Evolutionary conservation across 1,140 invertebrate genomes (phyloP), one percentile per base, ranked within the genome.

Genomic region (Tetragonula clypearis): DNA sequence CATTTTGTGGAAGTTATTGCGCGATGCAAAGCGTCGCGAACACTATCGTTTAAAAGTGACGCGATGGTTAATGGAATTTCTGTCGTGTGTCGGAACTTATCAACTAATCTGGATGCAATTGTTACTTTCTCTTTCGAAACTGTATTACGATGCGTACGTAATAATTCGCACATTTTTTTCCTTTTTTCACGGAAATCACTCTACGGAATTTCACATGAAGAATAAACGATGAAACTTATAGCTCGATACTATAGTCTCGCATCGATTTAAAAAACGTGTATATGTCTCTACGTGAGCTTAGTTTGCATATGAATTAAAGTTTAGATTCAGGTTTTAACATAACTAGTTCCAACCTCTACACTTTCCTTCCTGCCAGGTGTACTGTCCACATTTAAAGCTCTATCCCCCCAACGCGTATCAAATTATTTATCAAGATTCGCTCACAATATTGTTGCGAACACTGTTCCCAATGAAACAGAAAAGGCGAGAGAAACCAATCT

Each of bases 241-340:
- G 35, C 14, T 49, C 2, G 5, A n/a, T 12, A 17, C 41, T 49
- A 49, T 23, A n/a, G 49, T 5, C 23, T 14, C 9, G n/a, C 6
- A 72, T 14, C 71, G 23, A 21, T 72, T 72, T 49, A n/a, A 17
- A 30, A 14, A 41, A 49, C 41, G 49, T 6, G 21, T 71, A 21
- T 0, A 58, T 15, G 30, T 17, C 15, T 19, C 15, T 19, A 55
- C 8, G 19, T n/a, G 55, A 26, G 4, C 15, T 55, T 55, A 55
- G 9, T 74, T 74, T 74, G 72, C 72, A 74, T 55, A 74, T 74
- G 49, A 55, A 74, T 74, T 11, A 26, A 49, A 73, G 17, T 14
- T 23, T 53, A 55, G n/a, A 74, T 55, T 74, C 23, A 23, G 26
- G 41, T 49, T 74, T 55, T 55, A 53, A 9, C 1, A 19, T 35